Percentiles rank a stretch among this genome's conserved stretches.
These are phyloP conservation scores for Paracyclopina nana DNA, from an alignment of 1,140 invertebrate species.

Conservation along the genomic window DNA sequence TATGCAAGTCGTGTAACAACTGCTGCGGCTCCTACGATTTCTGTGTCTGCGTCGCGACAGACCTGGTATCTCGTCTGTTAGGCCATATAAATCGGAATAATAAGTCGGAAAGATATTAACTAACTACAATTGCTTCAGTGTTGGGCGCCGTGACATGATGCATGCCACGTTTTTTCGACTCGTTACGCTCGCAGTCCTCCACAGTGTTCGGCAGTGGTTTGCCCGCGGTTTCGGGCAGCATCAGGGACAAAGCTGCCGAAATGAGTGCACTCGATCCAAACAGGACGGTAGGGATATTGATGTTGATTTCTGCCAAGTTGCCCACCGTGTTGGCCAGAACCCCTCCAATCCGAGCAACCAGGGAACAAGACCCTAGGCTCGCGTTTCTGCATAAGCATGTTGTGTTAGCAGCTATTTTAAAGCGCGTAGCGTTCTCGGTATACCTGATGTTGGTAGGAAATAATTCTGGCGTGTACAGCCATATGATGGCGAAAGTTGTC, in stretches of 20 bases:
- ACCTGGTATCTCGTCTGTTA: no score
- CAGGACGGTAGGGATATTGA: conserved; percentile 2
- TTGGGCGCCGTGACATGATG: no score
- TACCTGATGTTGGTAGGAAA: conserved; percentile 7
- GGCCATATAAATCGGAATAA: no score
- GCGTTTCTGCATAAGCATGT: not conserved
- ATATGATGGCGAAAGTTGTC: conserved; percentile 3
- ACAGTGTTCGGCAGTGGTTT: conserved; percentile 1
- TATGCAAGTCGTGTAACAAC: no score
- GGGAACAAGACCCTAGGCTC: not conserved
- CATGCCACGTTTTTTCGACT: no score
- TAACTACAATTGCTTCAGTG: no score
- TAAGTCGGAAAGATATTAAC: no score
- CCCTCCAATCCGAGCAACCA: conserved; percentile 6
- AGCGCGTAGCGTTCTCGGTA: not conserved
- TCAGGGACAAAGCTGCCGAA: not conserved
- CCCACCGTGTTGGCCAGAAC: not conserved
- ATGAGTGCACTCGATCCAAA: conserved; percentile 6
- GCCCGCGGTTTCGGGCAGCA: not conserved
- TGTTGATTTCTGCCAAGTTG: not conserved
- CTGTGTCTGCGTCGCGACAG: no score
- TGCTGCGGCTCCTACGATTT: no score
- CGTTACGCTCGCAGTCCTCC: not conserved
- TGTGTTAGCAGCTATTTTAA: not conserved
- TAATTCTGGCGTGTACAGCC: conserved; percentile 6